Conservation (phyloP, 2,797 vertebrate species). For the Myiothlypis chrysogaster region DNA sequence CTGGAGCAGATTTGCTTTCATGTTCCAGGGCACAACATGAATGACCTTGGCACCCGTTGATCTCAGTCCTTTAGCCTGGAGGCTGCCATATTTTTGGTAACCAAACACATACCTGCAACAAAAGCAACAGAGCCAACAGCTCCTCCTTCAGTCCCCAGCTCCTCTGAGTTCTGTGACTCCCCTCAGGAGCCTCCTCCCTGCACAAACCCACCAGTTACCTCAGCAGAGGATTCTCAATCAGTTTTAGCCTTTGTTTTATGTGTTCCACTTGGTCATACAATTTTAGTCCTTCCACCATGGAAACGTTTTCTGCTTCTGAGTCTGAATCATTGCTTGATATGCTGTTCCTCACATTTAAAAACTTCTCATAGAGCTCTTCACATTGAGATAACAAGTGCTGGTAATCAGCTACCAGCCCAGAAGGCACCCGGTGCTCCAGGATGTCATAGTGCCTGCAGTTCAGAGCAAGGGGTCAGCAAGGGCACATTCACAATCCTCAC, state of each 20-base stretch:
- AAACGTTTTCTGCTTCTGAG: constrained; percentile 86
- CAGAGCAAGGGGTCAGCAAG: not conserved
- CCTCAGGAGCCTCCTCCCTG: not conserved
- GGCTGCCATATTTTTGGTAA: constrained; percentile 85
- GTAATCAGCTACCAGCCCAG: constrained; percentile 86
- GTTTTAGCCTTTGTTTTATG: constrained; percentile 87
- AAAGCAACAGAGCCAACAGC: not conserved
- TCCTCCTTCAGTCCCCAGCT: not conserved
- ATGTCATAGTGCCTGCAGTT: constrained; percentile 88
- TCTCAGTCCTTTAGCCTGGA: constrained; percentile 84
- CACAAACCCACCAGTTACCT: constrained; percentile 74
- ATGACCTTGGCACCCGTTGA: constrained; percentile 73
- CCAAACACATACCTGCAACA: constrained; percentile 87
- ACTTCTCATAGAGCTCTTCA: constrained; percentile 82
- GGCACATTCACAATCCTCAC: not conserved
- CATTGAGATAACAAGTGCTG: constrained; percentile 80
- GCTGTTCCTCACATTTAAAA: constrained; percentile 81
- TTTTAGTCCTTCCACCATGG: constrained; percentile 92
- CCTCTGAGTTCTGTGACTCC: not conserved
- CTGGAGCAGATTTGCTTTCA: constrained; percentile 79
- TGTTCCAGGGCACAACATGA: constrained; percentile 84
- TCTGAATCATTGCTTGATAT: constrained; percentile 82
- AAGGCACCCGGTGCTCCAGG: constrained; percentile 88
- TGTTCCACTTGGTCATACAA: constrained; percentile 87
- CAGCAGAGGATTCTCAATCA: constrained; percentile 93